Evolutionary conservation across 2,888 invertebrate species (phyloP).

Genomic region (Athalia cordata): DNA sequence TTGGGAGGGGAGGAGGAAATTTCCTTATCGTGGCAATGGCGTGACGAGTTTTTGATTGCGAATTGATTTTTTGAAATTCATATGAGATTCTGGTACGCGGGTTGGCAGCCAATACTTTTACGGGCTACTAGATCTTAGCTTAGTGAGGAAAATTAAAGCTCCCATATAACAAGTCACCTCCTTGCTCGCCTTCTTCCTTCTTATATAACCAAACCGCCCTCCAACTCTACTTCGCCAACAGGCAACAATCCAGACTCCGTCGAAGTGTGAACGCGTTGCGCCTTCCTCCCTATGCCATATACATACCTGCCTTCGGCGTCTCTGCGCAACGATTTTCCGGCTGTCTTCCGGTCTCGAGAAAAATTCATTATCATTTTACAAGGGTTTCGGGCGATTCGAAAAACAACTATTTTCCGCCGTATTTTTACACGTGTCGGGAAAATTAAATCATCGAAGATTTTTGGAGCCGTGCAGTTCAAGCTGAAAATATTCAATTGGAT

Average conservation of each 20-base stretch:
- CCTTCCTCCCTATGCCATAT: too few species aligned
- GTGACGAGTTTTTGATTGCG: too few species aligned
- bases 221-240: slow-evolving; percentile 34
- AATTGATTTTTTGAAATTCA: background rate
- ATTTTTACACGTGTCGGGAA: background rate
- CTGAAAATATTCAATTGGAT: background rate
- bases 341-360: slow-evolving; percentile 34
- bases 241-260: slow-evolving; percentile 39
- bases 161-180: slow-evolving; percentile 47
- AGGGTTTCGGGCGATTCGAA: background rate
- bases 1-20: background rate
- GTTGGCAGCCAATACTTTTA: slow-evolving; percentile 41
- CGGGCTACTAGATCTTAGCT: slow-evolving; percentile 38
- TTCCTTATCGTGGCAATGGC: too few species aligned
- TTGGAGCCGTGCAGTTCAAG: background rate
- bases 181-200: slow-evolving; percentile 29
- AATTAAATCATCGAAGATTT: background rate
- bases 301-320: slow-evolving; percentile 7
- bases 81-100: background rate
- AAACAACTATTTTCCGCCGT: background rate
- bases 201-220: slow-evolving; percentile 1
- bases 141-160: slow-evolving; percentile 47
- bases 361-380: slow-evolving; percentile 42
- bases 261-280: slow-evolving; percentile 36
- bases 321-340: slow-evolving; percentile 21